These are phyloP conservation scores for Idaea dimidiata DNA, from an alignment of 2,888 invertebrate species.

Conservation along the genomic window DNA sequence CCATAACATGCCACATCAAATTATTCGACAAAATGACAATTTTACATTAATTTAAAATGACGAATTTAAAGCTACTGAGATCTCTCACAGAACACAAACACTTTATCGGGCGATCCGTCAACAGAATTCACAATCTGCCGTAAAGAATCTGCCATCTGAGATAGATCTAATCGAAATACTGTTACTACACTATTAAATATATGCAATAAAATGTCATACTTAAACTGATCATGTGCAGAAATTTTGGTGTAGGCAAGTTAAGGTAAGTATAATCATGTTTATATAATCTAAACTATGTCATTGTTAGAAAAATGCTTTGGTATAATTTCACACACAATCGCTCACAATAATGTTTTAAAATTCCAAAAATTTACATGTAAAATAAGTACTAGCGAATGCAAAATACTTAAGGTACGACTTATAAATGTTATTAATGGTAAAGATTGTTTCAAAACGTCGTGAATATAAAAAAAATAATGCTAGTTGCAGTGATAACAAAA, in stretches of 20 bases:
- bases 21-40: conserved; percentile 53
- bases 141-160: background rate
- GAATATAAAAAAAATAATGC: too few species aligned
- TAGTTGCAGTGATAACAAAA: too few species aligned
- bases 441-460: too few species aligned
- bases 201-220: conserved; percentile 65
- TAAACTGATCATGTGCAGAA: conserved; percentile 48
- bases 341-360: conserved; percentile 53
- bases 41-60: conserved; percentile 61
- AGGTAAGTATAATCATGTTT: background rate
- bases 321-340: conserved; percentile 43
- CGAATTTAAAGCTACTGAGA: conserved; percentile 70
- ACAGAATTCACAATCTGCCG: background rate
- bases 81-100: background rate
- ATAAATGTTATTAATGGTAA: too few species aligned
- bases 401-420: conserved; percentile 36
- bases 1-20: conserved; percentile 41
- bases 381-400: conserved; percentile 54
- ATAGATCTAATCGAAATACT: conserved; percentile 44
- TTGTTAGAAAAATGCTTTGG: conserved; percentile 24
- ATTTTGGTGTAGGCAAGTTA: conserved; percentile 18
- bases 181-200: conserved; percentile 66
- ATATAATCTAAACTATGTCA: conserved; percentile 4
- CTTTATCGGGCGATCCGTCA: background rate
- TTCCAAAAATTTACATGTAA: conserved; percentile 53